Percentiles rank a stretch among this genome's conserved stretches.
These are phyloP conservation scores for Gandaritis pyraliata DNA, from an alignment of 2,888 invertebrate species.

Conservation along the genomic window DNA sequence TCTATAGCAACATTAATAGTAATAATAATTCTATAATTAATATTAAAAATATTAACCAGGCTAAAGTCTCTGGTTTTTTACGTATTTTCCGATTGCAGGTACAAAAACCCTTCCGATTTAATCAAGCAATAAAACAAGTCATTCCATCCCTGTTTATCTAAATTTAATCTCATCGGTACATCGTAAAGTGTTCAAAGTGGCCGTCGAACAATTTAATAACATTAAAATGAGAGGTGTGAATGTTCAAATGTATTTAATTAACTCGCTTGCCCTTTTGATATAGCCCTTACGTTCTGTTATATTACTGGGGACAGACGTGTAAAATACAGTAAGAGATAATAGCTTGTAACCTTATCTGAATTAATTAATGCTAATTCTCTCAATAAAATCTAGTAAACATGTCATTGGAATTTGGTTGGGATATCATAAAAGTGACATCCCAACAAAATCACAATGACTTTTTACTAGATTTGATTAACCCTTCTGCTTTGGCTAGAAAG, in stretches of 20 bases:
- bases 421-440: too few species aligned
- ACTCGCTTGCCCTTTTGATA: slow-evolving; percentile 67
- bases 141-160: slow-evolving; percentile 34
- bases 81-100: neutral
- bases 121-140: slow-evolving; percentile 19
- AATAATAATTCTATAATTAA: too few species aligned
- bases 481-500: too few species aligned
- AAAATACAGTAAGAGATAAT: slow-evolving; percentile 1
- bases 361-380: neutral
- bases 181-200: slow-evolving; percentile 69
- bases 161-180: slow-evolving; percentile 72
- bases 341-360: neutral
- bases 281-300: slow-evolving; percentile 47
- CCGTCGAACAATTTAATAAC: slow-evolving; percentile 81
- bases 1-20: too few species aligned
- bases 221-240: slow-evolving; percentile 75
- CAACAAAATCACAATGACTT: too few species aligned
- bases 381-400: too few species aligned
- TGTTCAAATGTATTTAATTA: slow-evolving; percentile 77
- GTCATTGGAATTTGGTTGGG: too few species aligned
- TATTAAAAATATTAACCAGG: too few species aligned
- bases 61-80: too few species aligned
- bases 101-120: neutral
- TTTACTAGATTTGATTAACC: too few species aligned
- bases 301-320: neutral